Evolutionary conservation across 2,888 invertebrate species (phyloP), one percentile per base, ranked within the genome.

Genomic region (Resseliella maxima): DNA sequence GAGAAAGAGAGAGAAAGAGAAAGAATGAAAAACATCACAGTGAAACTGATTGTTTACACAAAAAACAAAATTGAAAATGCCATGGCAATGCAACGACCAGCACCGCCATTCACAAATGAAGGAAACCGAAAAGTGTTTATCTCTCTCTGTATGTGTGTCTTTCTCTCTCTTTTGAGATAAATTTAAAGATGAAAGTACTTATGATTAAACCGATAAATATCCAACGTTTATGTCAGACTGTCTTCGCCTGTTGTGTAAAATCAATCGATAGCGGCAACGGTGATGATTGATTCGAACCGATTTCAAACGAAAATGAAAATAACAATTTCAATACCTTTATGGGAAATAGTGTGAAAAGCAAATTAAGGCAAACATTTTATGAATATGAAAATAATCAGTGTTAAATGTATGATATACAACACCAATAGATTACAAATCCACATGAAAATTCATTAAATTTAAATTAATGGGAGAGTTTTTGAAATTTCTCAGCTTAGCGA

Each of bases 111-210:
- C 31, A 35, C 72, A 31, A 31, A 31, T 31, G 15, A 72, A 50
- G 3, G 31, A 35, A 35, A 12, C 31, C 31, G n/a, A 31, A 1
- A 35, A 72, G n/a, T 18, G 46, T 50, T 8, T 50, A n/a, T n/a
- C n/a, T n/a, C n/a, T n/a, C n/a, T n/a, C 5, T 12, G 12, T 45
- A n/a, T n/a, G n/a, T n/a, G n/a, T n/a, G n/a, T n/a, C n/a, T n/a
- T n/a, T n/a, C 12, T 10, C 45, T 10, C 18, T 50, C 18, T 50
- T 50, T 27, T 72, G 12, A 31, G 12, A 72, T 72, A 35, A 31
- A 83, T n/a, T 1, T 59, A 38, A 38, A 83, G 83, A 83, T 83
- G 83, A 83, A 83, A 83, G 83, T 36, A 35, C 72, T 72, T 72
- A 15, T 72, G 35, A 72, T 72, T 35, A 38, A n/a, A 38, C 35